Conservation (phyloP, 2,888 invertebrate species). For the Ochropleura plecta region DNA sequence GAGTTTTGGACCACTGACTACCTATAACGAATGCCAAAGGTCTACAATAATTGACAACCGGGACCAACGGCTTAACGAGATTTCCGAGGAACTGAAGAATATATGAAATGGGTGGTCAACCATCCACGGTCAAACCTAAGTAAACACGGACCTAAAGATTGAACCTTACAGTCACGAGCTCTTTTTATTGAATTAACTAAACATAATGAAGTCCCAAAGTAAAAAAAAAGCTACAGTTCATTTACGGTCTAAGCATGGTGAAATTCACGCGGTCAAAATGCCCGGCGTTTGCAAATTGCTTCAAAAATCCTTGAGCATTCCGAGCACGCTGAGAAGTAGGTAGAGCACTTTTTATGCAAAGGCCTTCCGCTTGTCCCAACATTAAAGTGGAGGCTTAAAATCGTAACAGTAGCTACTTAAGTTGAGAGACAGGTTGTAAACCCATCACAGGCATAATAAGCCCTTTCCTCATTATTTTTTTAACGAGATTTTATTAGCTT, state of each 20-base stretch:
- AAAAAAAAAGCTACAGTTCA: slow-evolving; percentile 1
- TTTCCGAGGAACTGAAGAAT: too few species aligned
- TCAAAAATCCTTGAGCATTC: slow-evolving; percentile 42
- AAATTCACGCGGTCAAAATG: slow-evolving; percentile 29
- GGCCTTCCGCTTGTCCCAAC: slow-evolving; percentile 49
- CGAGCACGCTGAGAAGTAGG: slow-evolving; percentile 21
- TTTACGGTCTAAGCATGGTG: not conserved
- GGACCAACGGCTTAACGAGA: too few species aligned
- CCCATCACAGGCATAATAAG: slow-evolving; percentile 54
- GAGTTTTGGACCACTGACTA: too few species aligned
- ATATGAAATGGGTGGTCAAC: too few species aligned
- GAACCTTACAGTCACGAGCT: too few species aligned
- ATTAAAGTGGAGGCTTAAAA: slow-evolving; percentile 51
- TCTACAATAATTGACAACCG: too few species aligned
- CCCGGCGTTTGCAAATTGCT: slow-evolving; percentile 30
- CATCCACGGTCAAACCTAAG: too few species aligned
- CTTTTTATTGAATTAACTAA: not conserved
- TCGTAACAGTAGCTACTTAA: slow-evolving; percentile 46
- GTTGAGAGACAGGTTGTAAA: slow-evolving; percentile 57
- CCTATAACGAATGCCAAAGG: too few species aligned
- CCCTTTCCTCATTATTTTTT: slow-evolving; percentile 49
- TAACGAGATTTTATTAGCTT: slow-evolving; percentile 3
- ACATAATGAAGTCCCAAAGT: not conserved
- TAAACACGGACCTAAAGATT: too few species aligned
- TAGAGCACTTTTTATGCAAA: slow-evolving; percentile 53